Percentiles rank a stretch among this genome's conserved stretches.
phyloP scores from a whole-genome alignment of 2,797 vertebrate genomes.

The Cygnus olor region DNA sequence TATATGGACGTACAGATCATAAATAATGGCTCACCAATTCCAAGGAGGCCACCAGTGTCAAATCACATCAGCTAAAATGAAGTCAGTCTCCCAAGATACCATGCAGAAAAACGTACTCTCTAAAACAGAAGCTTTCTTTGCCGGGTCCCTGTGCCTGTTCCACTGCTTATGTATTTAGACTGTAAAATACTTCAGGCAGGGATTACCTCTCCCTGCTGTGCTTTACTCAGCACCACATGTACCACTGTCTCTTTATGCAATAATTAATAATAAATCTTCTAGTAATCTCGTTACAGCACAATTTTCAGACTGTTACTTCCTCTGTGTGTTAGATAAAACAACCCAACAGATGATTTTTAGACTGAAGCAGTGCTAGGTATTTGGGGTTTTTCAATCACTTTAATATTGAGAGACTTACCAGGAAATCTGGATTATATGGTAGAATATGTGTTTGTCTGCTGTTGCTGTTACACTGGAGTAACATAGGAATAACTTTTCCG shows the following conservation, averaged over 20 bases:
- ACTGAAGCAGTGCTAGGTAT: background rate
- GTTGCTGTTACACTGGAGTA: background rate
- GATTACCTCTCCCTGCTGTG: background rate
- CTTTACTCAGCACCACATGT: background rate
- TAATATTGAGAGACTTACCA: background rate
- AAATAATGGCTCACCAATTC: background rate
- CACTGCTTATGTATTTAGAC: background rate
- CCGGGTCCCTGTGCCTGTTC: background rate
- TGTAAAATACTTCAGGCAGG: background rate
- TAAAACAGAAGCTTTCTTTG: background rate
- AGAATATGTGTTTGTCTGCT: background rate
- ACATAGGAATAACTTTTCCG: background rate
- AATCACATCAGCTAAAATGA: background rate
- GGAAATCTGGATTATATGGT: background rate
- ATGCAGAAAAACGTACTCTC: background rate
- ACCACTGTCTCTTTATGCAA: background rate
- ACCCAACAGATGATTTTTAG: background rate
- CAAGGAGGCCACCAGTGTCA: background rate
- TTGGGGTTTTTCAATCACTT: background rate
- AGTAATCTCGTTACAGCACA: conserved; percentile 1
- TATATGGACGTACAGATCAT: background rate
- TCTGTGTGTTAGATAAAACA: background rate
- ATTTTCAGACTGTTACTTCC: background rate
- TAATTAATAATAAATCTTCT: conserved; percentile 27
- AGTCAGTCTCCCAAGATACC: background rate